A percentile compares a stretch with the other conserved stretches of the same genome.
phyloP scores from a whole-genome alignment of 2,888 invertebrate genomes.

The Athalia cordata region DNA sequence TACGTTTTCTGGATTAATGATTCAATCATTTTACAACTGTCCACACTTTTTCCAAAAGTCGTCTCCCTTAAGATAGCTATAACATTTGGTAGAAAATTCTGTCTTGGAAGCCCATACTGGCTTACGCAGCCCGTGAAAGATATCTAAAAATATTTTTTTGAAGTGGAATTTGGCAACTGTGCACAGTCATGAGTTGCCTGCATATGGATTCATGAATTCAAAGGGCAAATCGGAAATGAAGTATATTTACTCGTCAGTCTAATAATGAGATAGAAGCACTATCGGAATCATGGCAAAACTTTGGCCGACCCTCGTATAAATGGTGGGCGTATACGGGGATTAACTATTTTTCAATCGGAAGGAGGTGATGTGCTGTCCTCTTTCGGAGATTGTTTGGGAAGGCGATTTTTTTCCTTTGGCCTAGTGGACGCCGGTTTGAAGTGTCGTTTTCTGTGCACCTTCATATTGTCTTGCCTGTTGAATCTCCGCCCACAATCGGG shows the following conservation, averaged over 20 bases:
- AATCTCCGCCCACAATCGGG: slow-evolving; percentile 71
- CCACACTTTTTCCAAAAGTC: not conserved
- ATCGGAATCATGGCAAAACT: no score
- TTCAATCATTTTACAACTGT: no score
- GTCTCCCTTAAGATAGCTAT: not conserved
- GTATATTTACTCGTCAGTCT: slow-evolving; percentile 6
- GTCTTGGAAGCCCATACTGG: slow-evolving; percentile 37
- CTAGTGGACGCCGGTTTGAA: slow-evolving; percentile 51
- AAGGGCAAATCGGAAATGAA: slow-evolving; percentile 19
- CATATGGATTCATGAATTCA: not conserved
- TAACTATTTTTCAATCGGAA: slow-evolving; percentile 33
- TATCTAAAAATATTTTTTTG: slow-evolving; percentile 2
- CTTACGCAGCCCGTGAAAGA: slow-evolving; percentile 7
- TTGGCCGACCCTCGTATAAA: not conserved
- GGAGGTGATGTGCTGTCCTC: not conserved
- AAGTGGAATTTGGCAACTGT: slow-evolving; percentile 10
- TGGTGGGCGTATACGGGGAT: not conserved
- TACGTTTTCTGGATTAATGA: not conserved
- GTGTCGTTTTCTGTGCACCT: slow-evolving; percentile 70
- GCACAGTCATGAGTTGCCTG: not conserved
- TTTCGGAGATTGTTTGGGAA: slow-evolving; percentile 10
- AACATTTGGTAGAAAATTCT: slow-evolving; percentile 4
- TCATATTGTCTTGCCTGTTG: slow-evolving; percentile 72
- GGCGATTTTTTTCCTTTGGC: slow-evolving; percentile 23
- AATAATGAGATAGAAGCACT: not conserved